Base-by-base conservation (phyloP, 2,113 vertebrate genomes). In the Lepisosteus oculatus region DNA sequence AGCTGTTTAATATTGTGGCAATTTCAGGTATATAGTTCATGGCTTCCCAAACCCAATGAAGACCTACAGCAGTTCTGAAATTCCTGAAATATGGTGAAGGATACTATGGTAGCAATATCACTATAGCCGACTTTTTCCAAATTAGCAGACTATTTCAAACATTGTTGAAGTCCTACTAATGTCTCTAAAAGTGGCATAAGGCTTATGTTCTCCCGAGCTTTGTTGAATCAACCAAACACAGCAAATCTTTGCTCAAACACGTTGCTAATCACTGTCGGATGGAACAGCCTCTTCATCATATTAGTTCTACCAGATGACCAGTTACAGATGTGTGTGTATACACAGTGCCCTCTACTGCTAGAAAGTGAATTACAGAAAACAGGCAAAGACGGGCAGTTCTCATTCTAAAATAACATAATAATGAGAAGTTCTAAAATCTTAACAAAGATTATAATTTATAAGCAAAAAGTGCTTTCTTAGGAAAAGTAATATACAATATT, bases 261-360 rank as follows among this genome's bases (percentile, higher is more conserved):
- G 70, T 68, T 77, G 12, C 70, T 74, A 77, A 80, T 83, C 80
- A 82, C 43, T 80, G 41, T n/a, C 74, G 72, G 43, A 71, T 67
- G 74, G 72, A 61, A 78, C 76, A 68, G 9, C 64, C 44, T 74
- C 54, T 51, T 65, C 66, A 76, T 64, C 47, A 51, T 51, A 51
- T 51, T 9, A 9, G 5, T 51, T 51, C 47, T 51, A 51, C 47
- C 5, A 9, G 47, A 51, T 45, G 9, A 43, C 12, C 61, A 72
- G 55, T 45, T 65, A 29, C 12, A 9, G 47, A n/a, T 71, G 69
- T 8, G 43, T 78, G 72, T 86, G 86, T 17, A 79, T 68, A 83
- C 81, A 86, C 79, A 89, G 81, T 89, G 86, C 89, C 86, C 86
- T 87, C 89, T 90, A 77, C 82, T 87, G 89, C 43, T 45, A 47